A percentile compares a stretch with the other conserved stretches of the same genome.
phyloP scores from a whole-genome alignment of 2,113 vertebrate species.

The Regulus satrapa region DNA sequence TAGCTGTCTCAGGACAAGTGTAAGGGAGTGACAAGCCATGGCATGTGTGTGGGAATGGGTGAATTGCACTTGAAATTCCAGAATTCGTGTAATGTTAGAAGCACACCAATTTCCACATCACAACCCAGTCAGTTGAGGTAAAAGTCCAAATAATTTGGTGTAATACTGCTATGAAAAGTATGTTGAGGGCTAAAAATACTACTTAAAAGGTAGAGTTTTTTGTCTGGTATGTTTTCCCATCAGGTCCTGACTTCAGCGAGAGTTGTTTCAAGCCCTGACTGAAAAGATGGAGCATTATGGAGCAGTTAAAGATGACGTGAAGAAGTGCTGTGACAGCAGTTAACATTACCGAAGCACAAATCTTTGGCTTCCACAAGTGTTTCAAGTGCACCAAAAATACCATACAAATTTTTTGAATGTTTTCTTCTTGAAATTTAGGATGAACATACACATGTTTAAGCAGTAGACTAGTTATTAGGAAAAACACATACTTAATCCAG shows the following conservation, averaged over 20 bases:
- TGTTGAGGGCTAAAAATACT: neutral
- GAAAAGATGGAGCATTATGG: neutral
- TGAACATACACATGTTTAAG: neutral
- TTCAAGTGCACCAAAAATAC: neutral
- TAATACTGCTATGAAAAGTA: neutral
- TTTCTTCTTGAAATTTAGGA: neutral
- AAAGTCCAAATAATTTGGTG: neutral
- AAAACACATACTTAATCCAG: neutral
- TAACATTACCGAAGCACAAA: neutral
- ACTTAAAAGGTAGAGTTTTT: neutral
- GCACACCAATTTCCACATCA: neutral
- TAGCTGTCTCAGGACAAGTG: neutral
- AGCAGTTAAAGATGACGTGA: neutral
- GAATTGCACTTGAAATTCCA: no score
- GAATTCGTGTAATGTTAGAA: neutral
- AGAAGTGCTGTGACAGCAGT: neutral
- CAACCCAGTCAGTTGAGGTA: neutral
- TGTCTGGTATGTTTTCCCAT: neutral
- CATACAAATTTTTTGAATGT: neutral
- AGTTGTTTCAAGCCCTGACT: neutral
- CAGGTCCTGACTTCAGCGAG: neutral
- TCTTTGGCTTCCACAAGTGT: neutral
- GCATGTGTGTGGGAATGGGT: neutral
- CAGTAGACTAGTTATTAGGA: neutral
- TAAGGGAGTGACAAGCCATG: neutral